Conservation (phyloP, 1,140 invertebrate genomes). For the Anagrus nilaparvatae region DNA sequence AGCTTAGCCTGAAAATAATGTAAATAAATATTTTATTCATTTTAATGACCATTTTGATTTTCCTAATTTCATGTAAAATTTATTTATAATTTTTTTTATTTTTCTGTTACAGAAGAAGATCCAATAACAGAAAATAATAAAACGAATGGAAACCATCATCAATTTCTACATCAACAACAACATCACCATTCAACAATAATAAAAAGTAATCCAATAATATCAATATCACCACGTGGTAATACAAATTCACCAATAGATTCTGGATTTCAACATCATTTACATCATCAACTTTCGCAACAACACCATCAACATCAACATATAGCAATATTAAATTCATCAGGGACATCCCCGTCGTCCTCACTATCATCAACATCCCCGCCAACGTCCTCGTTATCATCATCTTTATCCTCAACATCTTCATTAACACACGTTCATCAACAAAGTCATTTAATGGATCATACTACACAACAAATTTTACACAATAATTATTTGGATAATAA, state of each 20-base stretch:
- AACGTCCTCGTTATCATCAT: too few species aligned
- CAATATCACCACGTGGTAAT: slow-evolving; percentile 25
- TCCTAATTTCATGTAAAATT: too few species aligned
- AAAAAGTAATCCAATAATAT: slow-evolving; percentile 30
- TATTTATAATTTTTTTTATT: too few species aligned
- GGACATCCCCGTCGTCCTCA: too few species aligned
- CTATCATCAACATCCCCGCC: too few species aligned
- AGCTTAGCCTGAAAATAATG: too few species aligned
- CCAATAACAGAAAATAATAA: slow-evolving; percentile 30
- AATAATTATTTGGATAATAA: slow-evolving; percentile 37
- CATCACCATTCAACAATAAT: slow-evolving; percentile 10
- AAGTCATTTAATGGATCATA: too few species aligned
- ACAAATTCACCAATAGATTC: slow-evolving; percentile 23
- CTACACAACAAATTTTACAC: slow-evolving; percentile 28
- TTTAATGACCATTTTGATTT: too few species aligned
- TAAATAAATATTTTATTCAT: too few species aligned
- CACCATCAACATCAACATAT: slow-evolving; percentile 30
- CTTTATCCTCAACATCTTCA: too few species aligned
- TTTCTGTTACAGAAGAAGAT: slow-evolving; percentile 36
- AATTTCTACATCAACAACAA: neutral
- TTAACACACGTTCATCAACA: too few species aligned
- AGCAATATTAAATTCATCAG: too few species aligned
- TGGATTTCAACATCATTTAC: slow-evolving; percentile 22
- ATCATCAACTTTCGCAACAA: slow-evolving; percentile 18
- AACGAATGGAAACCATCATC: slow-evolving; percentile 30